phyloP scores from a whole-genome alignment of 2,797 vertebrate species.

The Eulemur coronatus region DNA sequence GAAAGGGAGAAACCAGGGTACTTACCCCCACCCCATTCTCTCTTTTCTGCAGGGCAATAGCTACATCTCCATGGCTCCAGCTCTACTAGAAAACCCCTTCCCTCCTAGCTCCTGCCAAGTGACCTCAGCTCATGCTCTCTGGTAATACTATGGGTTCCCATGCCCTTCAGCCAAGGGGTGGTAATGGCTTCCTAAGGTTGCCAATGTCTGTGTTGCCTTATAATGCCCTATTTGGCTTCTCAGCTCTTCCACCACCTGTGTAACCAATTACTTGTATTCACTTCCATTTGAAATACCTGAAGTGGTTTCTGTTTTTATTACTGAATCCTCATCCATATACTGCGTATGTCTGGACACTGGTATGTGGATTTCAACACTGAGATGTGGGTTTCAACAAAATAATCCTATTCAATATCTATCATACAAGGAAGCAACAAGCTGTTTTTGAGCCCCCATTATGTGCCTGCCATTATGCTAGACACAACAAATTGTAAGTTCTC shows the following conservation, averaged over 20 bases:
- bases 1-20: neutral
- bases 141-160: neutral
- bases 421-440: constrained; percentile 5
- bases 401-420: neutral
- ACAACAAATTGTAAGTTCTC: neutral
- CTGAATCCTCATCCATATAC: neutral
- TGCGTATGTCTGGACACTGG: neutral
- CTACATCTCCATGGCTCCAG: neutral
- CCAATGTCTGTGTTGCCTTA: neutral
- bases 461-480: neutral
- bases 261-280: neutral
- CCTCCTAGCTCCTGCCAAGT: neutral
- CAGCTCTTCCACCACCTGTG: neutral
- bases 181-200: neutral
- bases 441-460: neutral
- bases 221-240: neutral
- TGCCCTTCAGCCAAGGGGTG: neutral
- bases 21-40: neutral
- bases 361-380: neutral
- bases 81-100: neutral
- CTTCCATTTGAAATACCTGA: neutral
- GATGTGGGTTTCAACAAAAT: neutral
- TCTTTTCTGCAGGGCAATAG: neutral
- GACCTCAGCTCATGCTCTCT: neutral
- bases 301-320: neutral